Base-by-base conservation (phyloP, 2,113 vertebrate genomes). In the Zosterops pallidus region DNA sequence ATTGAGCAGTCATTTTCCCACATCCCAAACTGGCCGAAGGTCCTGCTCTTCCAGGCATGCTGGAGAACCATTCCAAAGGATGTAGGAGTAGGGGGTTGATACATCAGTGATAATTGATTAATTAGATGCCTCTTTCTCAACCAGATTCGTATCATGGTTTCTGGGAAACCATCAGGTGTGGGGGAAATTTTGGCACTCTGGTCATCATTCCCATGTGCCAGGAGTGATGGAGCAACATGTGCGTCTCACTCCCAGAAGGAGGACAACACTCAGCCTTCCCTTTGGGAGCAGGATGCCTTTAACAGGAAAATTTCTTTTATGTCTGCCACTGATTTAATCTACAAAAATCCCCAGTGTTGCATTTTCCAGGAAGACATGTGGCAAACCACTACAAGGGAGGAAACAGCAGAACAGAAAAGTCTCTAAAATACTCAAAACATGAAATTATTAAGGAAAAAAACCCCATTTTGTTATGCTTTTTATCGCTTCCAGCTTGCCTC, bases 121-220 rank as follows among this genome's bases (percentile, higher is more conserved):
- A 95, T 95, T 67, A 68, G 80, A 21, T 49, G 28, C 16, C 33
- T 95, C 89, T 97, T 97, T 97, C 95, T 60, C 91, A 97, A 97
- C 29, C 64, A 89, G 94, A 94, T 94, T 42, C 11, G 10, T 77
- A 96, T 97, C 96, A 13, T 9, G 24, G 94, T 95, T 97, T 96
- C 96, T 94, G 95, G 71, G 89, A 95, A 94, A 63, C 79, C 50
- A 28, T 39, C 80, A 84, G 28, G 80, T 24, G 76, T 67, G 71
- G 79, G 62, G 83, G 33, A 24, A 29, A 83, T 63, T 50, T 11
- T 90, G 63, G 42, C 79, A 77, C 74, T 65, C 57, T 62, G 42
- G 50, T 89, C 68, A 14, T 77, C 89, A 42, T 85, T 85, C 31
- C 53, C 63, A 12, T 0, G 0, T 74, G 85, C 55, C 53, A 46